These are phyloP conservation scores for Nycticebus coucang DNA, from an alignment of 2,113 vertebrate genomes.

Conservation along the genomic window DNA sequence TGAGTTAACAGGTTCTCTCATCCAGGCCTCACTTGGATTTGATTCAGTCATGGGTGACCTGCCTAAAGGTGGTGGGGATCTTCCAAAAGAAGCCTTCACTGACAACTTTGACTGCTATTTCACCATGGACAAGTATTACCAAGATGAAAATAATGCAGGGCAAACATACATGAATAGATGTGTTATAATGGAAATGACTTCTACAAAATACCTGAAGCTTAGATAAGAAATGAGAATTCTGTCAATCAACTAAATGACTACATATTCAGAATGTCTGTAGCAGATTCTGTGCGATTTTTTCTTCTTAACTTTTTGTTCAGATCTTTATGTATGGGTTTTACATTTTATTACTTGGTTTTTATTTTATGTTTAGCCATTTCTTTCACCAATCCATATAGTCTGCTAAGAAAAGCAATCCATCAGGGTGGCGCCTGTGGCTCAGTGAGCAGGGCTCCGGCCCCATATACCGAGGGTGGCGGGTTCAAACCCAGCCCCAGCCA, in stretches of 20 bases:
- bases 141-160: neutral
- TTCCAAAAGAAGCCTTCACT: neutral
- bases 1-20: neutral
- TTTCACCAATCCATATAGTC: neutral
- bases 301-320: neutral
- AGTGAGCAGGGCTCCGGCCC: too few relatives aligned
- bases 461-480: too few relatives aligned
- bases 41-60: neutral
- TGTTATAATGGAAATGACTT: neutral
- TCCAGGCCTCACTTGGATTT: neutral
- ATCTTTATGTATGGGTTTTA: neutral
- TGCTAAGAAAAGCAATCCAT: neutral
- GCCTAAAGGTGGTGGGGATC: neutral
- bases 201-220: neutral
- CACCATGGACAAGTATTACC: neutral
- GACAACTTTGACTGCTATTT: neutral
- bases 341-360: neutral
- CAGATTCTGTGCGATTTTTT: neutral
- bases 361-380: neutral
- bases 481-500: too few relatives aligned
- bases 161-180: neutral
- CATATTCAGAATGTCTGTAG: neutral
- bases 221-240: conserved; percentile 43
- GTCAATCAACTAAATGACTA: neutral
- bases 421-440: too few relatives aligned